Conservation (phyloP, 2,888 invertebrate genomes). For the Oscheius sp. region DNA sequence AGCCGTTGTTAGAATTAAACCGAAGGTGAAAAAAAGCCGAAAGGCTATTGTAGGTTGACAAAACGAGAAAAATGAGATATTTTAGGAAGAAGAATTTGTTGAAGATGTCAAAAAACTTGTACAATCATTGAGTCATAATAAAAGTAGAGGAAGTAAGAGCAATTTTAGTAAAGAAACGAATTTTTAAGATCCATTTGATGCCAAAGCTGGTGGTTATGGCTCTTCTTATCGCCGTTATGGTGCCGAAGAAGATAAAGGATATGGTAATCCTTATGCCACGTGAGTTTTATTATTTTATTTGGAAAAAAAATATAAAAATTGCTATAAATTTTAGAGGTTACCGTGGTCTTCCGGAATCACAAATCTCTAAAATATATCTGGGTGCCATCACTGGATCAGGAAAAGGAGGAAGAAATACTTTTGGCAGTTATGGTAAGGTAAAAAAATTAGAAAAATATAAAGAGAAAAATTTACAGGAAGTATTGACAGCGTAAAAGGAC, state of each 20-base stretch:
- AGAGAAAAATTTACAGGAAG: constrained; percentile 16
- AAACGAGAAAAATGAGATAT: background rate
- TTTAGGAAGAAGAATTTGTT: constrained; percentile 30
- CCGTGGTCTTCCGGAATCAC: constrained; percentile 37
- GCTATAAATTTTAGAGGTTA: constrained; percentile 31
- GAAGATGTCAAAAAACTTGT: constrained; percentile 34
- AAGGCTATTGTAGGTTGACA: constrained; percentile 10
- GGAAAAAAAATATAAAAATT: no score
- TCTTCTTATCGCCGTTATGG: constrained; percentile 6
- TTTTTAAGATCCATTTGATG: constrained; percentile 15
- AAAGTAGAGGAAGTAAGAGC: constrained; percentile 10
- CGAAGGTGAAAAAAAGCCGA: constrained; percentile 25
- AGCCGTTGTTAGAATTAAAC: constrained; percentile 33
- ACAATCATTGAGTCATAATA: constrained; percentile 31
- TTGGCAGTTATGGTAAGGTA: constrained; percentile 41
- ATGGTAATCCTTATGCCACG: constrained; percentile 37
- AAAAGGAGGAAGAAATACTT: constrained; percentile 30
- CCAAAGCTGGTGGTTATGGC: constrained; percentile 22
- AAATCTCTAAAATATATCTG: constrained; percentile 26
- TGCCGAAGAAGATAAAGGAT: constrained; percentile 8
- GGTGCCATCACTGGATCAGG: constrained; percentile 38
- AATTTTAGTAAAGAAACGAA: background rate
- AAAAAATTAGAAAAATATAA: background rate
- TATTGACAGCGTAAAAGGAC: constrained; percentile 38
- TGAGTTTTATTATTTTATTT: background rate